Evolutionary conservation across 2,113 vertebrate species (phyloP).

Genomic region (Sceloporus undulatus): DNA sequence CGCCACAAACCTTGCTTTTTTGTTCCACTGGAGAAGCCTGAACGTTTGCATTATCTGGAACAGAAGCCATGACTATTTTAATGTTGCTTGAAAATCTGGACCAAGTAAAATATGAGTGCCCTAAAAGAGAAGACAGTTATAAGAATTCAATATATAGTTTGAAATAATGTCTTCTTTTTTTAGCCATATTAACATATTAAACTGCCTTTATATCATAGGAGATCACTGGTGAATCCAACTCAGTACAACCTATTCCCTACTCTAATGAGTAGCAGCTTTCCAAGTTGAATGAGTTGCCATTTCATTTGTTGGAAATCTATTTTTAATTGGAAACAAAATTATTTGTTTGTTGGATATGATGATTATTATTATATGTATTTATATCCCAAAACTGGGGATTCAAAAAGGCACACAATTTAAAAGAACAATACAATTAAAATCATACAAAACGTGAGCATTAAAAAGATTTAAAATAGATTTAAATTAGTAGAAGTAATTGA

Average conservation of each 20-base stretch:
- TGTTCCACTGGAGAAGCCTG: constrained; percentile 17
- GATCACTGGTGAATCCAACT: neutral
- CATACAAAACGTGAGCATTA: too few species aligned
- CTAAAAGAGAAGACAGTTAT: neutral
- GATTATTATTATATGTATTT: too few species aligned
- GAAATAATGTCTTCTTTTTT: neutral
- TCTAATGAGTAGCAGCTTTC: too few species aligned
- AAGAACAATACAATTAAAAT: too few species aligned
- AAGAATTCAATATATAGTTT: neutral
- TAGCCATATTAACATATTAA: neutral
- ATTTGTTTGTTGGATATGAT: too few species aligned
- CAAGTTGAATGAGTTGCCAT: too few species aligned
- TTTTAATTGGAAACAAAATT: too few species aligned
- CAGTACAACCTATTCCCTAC: neutral
- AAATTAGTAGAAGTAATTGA: too few species aligned
- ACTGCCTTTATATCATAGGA: neutral
- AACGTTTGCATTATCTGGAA: constrained; percentile 13
- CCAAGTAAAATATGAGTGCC: neutral
- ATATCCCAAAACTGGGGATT: too few species aligned
- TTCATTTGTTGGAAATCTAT: too few species aligned
- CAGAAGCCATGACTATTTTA: constrained; percentile 36
- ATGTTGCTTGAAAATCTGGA: neutral
- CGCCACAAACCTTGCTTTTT: constrained; percentile 25
- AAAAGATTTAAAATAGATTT: too few species aligned
- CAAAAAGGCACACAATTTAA: too few species aligned